Evolutionary conservation across 2,888 invertebrate genomes (phyloP).

Genomic region (Zygothrica quintamaculata): DNA sequence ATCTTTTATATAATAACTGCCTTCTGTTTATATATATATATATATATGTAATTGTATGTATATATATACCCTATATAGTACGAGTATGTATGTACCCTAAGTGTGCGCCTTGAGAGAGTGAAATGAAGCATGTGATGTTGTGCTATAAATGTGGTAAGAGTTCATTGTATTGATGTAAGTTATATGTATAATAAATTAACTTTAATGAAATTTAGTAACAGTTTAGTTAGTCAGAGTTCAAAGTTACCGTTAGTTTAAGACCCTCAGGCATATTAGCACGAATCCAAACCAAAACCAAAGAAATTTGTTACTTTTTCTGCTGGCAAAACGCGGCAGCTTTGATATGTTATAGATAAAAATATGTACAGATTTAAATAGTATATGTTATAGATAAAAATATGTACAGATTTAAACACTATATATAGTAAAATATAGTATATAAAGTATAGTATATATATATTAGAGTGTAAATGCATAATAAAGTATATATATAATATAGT

Average conservation of each 20-base stretch:
- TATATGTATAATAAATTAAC: too few relatives aligned
- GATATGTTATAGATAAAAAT: too few relatives aligned
- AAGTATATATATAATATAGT: too few relatives aligned
- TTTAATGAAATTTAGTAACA: conserved; percentile 29
- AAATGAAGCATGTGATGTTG: conserved; percentile 15
- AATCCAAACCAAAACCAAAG: background rate
- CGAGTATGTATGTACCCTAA: background rate
- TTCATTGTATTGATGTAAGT: too few relatives aligned
- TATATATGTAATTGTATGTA: conserved; percentile 8
- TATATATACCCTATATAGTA: background rate
- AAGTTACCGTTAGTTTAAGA: conserved; percentile 1
- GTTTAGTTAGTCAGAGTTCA: conserved; percentile 24
- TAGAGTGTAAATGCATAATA: too few relatives aligned
- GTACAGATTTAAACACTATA: too few relatives aligned
- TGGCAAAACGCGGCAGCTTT: too few relatives aligned
- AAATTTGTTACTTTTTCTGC: too few relatives aligned
- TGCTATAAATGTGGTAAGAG: too few relatives aligned
- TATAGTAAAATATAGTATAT: background rate
- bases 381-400: too few relatives aligned
- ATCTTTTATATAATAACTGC: conserved; percentile 61
- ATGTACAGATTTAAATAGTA: too few relatives aligned
- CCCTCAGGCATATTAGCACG: too few relatives aligned
- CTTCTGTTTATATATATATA: conserved; percentile 17
- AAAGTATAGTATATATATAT: background rate
- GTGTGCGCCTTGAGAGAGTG: conserved; percentile 6